phyloP scores from a whole-genome alignment of 2,797 vertebrate genomes.

The Takifugu ocellatus region DNA sequence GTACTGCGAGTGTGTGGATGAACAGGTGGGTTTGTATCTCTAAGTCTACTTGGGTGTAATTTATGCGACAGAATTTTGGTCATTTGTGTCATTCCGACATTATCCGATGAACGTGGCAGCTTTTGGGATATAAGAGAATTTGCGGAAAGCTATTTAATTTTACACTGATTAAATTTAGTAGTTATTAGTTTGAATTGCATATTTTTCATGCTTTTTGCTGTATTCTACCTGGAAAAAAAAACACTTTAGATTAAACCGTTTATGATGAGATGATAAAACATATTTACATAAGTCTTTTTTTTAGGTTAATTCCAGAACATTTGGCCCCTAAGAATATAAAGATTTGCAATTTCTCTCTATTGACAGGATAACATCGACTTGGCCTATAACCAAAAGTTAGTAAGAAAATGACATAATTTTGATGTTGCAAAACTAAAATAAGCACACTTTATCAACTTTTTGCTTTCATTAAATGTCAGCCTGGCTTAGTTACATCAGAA shows the following conservation, averaged over 20 bases:
- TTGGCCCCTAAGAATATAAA: not conserved
- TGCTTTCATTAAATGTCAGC: too few species aligned
- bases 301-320: not conserved
- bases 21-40: not conserved
- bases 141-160: not conserved
- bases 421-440: not conserved
- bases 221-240: not conserved
- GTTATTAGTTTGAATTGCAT: not conserved
- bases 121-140: not conserved
- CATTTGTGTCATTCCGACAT: not conserved
- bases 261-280: not conserved
- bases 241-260: not conserved
- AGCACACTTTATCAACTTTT: too few species aligned
- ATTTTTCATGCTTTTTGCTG: not conserved
- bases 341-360: not conserved
- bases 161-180: not conserved
- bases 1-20: slow-evolving; percentile 10
- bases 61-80: slow-evolving; percentile 27
- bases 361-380: too few species aligned
- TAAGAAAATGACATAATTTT: slow-evolving; percentile 2
- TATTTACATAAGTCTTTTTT: too few species aligned
- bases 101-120: not conserved
- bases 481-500: too few species aligned
- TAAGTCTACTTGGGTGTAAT: not conserved
- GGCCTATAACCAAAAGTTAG: not conserved